Conservation (phyloP, 2,888 invertebrate genomes). For the Dasypolia templi region DNA sequence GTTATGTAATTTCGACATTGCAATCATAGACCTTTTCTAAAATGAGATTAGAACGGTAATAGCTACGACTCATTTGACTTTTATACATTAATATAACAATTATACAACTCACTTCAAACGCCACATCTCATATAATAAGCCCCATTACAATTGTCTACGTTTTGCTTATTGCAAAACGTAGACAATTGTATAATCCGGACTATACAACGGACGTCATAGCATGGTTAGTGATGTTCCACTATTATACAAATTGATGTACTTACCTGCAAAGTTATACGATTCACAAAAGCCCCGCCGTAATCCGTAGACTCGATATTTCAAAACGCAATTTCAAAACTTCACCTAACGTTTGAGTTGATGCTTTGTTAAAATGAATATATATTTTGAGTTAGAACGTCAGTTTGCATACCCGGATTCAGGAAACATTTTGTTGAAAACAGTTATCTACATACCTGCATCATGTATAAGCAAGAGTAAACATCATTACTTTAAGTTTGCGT, state of each 20-base stretch:
- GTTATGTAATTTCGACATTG: background rate
- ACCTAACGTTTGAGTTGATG: slow-evolving; percentile 53
- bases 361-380: slow-evolving; percentile 58
- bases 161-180: slow-evolving; percentile 12
- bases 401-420: slow-evolving; percentile 21
- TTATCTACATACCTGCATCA: background rate
- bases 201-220: slow-evolving; percentile 40
- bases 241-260: slow-evolving; percentile 47
- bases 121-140: slow-evolving; percentile 7
- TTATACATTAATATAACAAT: slow-evolving; percentile 5
- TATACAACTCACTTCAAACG: slow-evolving; percentile 2
- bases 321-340: slow-evolving; percentile 62
- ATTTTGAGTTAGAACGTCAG: slow-evolving; percentile 35
- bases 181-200: too few species aligned
- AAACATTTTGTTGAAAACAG: slow-evolving; percentile 8
- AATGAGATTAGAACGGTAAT: background rate
- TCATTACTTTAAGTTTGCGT: background rate
- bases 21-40: background rate
- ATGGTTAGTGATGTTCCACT: slow-evolving; percentile 47
- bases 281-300: slow-evolving; percentile 52
- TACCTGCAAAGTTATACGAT: slow-evolving; percentile 52
- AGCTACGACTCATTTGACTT: background rate
- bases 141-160: slow-evolving; percentile 6
- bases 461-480: background rate
- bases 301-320: slow-evolving; percentile 56